These are phyloP conservation scores for Meiosimyza platycephala DNA, from an alignment of 2,888 invertebrate species.

Conservation along the genomic window DNA sequence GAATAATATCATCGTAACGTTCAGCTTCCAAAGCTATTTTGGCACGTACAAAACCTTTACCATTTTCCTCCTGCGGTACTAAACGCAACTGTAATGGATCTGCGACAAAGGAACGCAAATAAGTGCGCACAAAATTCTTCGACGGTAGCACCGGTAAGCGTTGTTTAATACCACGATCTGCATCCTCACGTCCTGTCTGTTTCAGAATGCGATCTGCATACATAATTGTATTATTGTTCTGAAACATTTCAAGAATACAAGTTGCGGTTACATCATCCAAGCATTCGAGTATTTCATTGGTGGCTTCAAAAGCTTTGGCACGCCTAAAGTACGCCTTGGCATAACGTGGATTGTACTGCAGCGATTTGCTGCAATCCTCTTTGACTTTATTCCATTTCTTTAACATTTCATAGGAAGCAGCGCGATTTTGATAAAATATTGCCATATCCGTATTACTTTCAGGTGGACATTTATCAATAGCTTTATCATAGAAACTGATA, in stretches of 20 bases:
- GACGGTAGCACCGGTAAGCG: conserved; percentile 84
- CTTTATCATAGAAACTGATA: conserved; percentile 88
- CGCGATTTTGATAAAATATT: conserved; percentile 95
- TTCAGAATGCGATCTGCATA: conserved; percentile 91
- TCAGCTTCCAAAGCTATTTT: conserved; percentile 76
- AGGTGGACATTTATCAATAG: conserved; percentile 88
- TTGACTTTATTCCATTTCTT: conserved; percentile 87
- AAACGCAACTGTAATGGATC: conserved; percentile 79
- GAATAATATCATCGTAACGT: conserved; percentile 81
- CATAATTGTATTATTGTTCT: conserved; percentile 81
- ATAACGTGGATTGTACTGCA: conserved; percentile 86
- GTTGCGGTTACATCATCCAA: conserved; percentile 94
- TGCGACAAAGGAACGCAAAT: conserved; percentile 87
- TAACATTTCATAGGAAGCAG: conserved; percentile 93
- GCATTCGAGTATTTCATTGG: conserved; percentile 81
- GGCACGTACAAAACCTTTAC: conserved; percentile 76
- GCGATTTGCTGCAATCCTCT: conserved; percentile 86
- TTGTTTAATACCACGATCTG: conserved; percentile 78
- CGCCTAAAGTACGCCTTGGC: conserved; percentile 88
- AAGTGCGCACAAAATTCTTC: conserved; percentile 85
- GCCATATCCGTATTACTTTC: conserved; percentile 81
- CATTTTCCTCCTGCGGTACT: conserved; percentile 53
- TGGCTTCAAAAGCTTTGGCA: conserved; percentile 84
- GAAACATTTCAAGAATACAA: conserved; percentile 90
- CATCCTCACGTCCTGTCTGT: conserved; percentile 75